Evolutionary conservation across 35 echinoderm and acorn worm species (phyloP), one percentile per base, ranked within the genome.

Genomic region (Diadema setosum): DNA sequence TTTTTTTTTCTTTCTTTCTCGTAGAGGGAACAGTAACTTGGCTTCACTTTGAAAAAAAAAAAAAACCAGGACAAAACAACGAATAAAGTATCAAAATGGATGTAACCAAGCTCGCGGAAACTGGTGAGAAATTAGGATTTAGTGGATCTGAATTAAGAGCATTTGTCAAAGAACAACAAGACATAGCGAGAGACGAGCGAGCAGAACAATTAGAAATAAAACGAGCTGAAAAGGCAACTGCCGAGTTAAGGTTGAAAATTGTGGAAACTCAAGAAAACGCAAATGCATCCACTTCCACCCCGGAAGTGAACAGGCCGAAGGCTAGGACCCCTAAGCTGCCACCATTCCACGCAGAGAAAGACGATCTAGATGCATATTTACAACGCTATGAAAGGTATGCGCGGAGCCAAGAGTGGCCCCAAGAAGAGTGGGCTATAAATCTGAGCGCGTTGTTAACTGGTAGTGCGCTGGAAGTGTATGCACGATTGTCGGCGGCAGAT

Each of bases 341-440:
- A 21, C 7, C 36, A 44, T 88, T 93, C 70, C 48, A 81, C 31
- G 85, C 87, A 65, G 84, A 78, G n/a, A 44, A 27, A 2, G 91
- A 93, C 70, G 90, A 93, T 65, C 21, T 93, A 30, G 91, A 93
- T 65, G 91, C 85, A 4, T 93, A 93, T 83, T 43, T 93, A 9
- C 75, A 93, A 82, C 29, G 75, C 17, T 93, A 40, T 88, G 91
- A 93, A 45, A 23, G 85, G 32, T 93, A 93, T 82, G 85, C 91
- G 6, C 15, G 20, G 15, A 40, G 33, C 41, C 85, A 93, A 39
- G 75, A 43, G 30, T 93, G 85, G 85, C 1, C 80, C 12, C 1
- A 86, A 23, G 33, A 85, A 4, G 84, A 92, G 32, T 92, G 83
- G 90, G 90, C 64, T 27, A 23, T 92, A 34, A 92, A 92, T 86